Evolutionary conservation across 2,888 invertebrate genomes (phyloP).

Genomic region (Acleris literana): DNA sequence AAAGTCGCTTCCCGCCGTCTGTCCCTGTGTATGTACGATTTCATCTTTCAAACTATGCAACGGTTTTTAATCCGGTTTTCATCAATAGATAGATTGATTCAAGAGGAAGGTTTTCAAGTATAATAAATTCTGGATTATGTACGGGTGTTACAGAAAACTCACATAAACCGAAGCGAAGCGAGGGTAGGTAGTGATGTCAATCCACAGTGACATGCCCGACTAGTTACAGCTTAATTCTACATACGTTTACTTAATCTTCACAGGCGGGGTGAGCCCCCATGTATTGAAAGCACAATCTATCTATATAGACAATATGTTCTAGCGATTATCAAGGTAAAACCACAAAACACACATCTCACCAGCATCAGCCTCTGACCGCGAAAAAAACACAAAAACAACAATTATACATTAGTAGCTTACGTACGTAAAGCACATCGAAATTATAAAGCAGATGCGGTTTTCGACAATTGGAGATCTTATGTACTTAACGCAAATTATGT

Average conservation of each 20-base stretch:
- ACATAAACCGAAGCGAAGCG: too few species aligned
- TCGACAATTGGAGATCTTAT: background rate
- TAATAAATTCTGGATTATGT: too few species aligned
- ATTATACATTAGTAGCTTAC: slow-evolving; percentile 15
- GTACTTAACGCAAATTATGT: background rate
- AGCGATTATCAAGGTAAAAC: background rate
- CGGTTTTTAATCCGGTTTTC: too few species aligned
- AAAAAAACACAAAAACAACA: slow-evolving; percentile 33
- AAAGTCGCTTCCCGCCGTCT: too few species aligned
- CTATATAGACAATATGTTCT: background rate
- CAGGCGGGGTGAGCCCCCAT: background rate
- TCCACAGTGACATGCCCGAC: too few species aligned
- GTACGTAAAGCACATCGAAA: background rate
- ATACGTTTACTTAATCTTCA: background rate
- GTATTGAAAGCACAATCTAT: too few species aligned
- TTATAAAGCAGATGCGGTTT: slow-evolving; percentile 8
- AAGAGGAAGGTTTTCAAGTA: too few species aligned
- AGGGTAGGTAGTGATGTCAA: too few species aligned
- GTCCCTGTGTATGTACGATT: too few species aligned
- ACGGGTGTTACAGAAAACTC: too few species aligned
- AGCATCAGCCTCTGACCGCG: slow-evolving; percentile 48
- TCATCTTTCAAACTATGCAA: too few species aligned
- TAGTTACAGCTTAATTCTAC: background rate
- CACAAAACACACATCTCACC: slow-evolving; percentile 48
- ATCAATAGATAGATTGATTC: too few species aligned